Percentiles rank a stretch among this genome's conserved stretches.
Conservation (phyloP, 2,113 vertebrate genomes). For the Hipposideros armiger region DNA sequence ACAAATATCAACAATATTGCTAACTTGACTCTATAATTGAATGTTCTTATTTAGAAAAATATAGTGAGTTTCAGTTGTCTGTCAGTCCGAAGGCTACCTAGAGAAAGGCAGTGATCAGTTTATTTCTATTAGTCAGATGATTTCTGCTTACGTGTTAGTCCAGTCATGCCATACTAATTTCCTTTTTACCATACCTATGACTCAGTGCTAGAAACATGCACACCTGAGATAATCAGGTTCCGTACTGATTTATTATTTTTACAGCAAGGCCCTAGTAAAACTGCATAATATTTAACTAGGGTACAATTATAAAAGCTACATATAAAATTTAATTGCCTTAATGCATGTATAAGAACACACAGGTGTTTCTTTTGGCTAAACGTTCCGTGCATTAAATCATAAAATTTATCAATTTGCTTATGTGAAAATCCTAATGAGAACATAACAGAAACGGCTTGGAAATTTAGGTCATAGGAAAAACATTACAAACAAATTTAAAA, state of each 20-base stretch:
- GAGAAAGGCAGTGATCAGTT: neutral
- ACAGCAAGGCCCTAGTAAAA: slow-evolving; percentile 32
- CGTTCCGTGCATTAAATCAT: slow-evolving; percentile 9
- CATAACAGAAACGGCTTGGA: neutral
- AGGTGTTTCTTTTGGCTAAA: slow-evolving; percentile 15
- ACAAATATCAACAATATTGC: neutral
- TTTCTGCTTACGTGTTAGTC: neutral
- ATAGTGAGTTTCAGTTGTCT: neutral
- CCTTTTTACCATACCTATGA: slow-evolving; percentile 19
- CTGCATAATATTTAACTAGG: slow-evolving; percentile 74
- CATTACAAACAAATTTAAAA: neutral
- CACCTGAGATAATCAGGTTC: slow-evolving; percentile 39
- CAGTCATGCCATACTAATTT: slow-evolving; percentile 20
- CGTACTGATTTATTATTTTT: slow-evolving; percentile 53
- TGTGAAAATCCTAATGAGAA: slow-evolving; percentile 21
- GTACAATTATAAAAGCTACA: slow-evolving; percentile 39
- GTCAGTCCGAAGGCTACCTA: neutral
- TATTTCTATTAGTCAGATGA: slow-evolving; percentile 11
- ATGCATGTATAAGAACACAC: neutral
- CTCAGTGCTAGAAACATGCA: slow-evolving; percentile 64
- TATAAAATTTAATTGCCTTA: slow-evolving; percentile 57
- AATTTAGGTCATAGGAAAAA: slow-evolving; percentile 31
- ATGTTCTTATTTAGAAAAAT: neutral
- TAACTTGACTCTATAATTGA: neutral
- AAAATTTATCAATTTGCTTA: neutral